Evolutionary conservation across 2,113 vertebrate species (phyloP).

Genomic region (Halcyon senegalensis): DNA sequence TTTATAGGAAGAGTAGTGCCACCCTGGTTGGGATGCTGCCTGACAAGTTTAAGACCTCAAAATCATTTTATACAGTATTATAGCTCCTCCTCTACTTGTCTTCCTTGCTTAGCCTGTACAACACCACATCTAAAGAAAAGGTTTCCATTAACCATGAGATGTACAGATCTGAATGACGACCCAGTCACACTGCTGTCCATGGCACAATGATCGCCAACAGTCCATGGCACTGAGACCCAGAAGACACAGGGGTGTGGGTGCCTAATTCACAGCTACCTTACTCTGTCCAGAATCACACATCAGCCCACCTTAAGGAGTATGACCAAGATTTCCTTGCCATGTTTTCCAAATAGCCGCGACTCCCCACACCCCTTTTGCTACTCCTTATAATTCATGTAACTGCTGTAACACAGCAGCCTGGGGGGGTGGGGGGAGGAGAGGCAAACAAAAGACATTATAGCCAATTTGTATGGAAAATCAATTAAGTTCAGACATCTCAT

Average conservation of each 20-base stretch:
- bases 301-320: background rate
- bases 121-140: background rate
- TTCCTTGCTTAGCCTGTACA: background rate
- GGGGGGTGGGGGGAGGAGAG: background rate
- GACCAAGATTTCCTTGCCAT: background rate
- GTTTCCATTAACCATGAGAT: background rate
- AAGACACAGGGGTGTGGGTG: background rate
- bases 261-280: background rate
- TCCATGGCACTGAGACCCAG: background rate
- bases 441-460: slow-evolving; percentile 41
- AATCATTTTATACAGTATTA: background rate
- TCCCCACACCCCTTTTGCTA: background rate
- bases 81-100: background rate
- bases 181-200: background rate
- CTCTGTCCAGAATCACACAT: background rate
- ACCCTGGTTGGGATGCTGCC: background rate
- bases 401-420: background rate
- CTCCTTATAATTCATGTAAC: background rate
- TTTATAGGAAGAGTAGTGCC: fast-evolving
- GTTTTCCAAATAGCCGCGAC: background rate
- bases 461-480: slow-evolving; percentile 51
- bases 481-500: slow-evolving; percentile 56
- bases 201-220: fast-evolving
- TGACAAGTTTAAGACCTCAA: background rate
- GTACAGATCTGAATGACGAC: background rate